phyloP scores from a whole-genome alignment of 2,888 invertebrate species.

The Parnassius apollo region DNA sequence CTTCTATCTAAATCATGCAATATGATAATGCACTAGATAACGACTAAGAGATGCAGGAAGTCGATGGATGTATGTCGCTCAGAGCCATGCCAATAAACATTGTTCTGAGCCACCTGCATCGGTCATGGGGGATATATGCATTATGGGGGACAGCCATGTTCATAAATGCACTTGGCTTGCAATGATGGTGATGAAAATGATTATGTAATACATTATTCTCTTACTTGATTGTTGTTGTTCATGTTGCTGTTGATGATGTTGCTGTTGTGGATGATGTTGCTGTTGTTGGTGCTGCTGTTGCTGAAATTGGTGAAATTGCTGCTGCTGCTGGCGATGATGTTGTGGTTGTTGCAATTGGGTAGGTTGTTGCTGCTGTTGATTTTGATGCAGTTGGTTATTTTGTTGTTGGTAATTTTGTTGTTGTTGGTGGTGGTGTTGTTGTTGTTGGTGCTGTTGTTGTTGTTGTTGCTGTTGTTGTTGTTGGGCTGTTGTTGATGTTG shows the following conservation, averaged over 20 bases:
- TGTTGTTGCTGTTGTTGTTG: slow-evolving; percentile 36
- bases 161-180: too few species aligned
- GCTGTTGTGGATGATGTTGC: slow-evolving; percentile 25
- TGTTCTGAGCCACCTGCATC: neutral
- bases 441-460: slow-evolving; percentile 36
- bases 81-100: too few species aligned
- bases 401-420: slow-evolving; percentile 28
- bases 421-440: slow-evolving; percentile 26
- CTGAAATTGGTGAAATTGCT: slow-evolving; percentile 29
- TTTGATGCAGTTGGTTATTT: slow-evolving; percentile 34
- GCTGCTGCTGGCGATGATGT: slow-evolving; percentile 31
- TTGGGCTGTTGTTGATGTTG: slow-evolving; percentile 40
- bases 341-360: slow-evolving; percentile 31
- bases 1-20: too few species aligned
- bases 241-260: slow-evolving; percentile 13
- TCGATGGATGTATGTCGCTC: too few species aligned
- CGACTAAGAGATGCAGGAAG: too few species aligned
- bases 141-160: neutral
- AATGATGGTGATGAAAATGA: neutral
- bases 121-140: too few species aligned
- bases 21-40: too few species aligned
- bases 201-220: neutral
- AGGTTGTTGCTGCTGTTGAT: slow-evolving; percentile 32
- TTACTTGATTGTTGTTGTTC: slow-evolving; percentile 33
- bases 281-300: slow-evolving; percentile 22